Evolutionary conservation across 1,140 invertebrate genomes (phyloP).

Genomic region (Protaetia brevitarsis): DNA sequence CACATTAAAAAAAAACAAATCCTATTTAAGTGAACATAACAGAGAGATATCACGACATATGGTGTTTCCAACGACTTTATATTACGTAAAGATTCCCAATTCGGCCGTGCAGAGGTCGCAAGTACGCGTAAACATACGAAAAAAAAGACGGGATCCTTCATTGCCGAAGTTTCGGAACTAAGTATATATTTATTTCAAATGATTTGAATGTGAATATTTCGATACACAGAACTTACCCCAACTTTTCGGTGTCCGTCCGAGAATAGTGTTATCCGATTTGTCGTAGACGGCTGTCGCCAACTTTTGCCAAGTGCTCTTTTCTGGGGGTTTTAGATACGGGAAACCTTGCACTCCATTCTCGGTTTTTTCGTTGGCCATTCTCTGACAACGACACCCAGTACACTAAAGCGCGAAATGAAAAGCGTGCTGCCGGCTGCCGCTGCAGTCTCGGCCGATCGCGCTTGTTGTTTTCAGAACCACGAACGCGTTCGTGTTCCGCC

Average conservation of each 20-base stretch:
- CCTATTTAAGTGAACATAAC: background rate
- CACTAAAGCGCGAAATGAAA: background rate
- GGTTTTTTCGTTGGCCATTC: constrained; percentile 35
- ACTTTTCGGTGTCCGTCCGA: constrained; percentile 67
- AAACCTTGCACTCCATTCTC: constrained; percentile 49
- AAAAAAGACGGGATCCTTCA: too few species aligned
- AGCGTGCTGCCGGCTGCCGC: background rate
- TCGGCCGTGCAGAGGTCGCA: background rate
- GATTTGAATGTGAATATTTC: background rate
- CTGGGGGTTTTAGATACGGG: constrained; percentile 53
- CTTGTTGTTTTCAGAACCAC: background rate
- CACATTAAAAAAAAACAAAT: background rate
- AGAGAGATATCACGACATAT: background rate
- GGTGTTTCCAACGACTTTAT: too few species aligned
- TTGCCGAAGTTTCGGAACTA: too few species aligned
- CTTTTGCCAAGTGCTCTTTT: constrained; percentile 56
- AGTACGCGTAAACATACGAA: background rate
- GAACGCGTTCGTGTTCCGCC: background rate
- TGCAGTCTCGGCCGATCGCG: background rate
- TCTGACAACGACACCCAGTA: constrained; percentile 14
- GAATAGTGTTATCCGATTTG: constrained; percentile 59
- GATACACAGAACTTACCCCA: constrained; percentile 65
- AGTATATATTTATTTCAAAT: background rate
- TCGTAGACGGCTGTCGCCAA: constrained; percentile 64
- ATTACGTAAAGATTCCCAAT: background rate